Conservation (phyloP, 2,797 vertebrate genomes). For the Dermochelys coriacea region DNA sequence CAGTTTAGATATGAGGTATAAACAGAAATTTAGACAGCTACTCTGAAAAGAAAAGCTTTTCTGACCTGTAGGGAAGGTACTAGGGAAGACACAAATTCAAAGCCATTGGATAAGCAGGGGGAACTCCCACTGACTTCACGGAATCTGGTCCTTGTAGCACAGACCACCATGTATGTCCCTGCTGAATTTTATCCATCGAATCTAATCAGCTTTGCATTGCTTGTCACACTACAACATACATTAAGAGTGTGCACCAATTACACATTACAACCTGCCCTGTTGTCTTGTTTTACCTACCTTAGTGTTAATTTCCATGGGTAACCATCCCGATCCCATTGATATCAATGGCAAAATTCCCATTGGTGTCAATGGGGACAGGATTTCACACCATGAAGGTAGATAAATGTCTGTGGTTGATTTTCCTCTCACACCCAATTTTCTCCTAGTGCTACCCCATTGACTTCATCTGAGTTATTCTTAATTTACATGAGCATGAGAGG, state of each 20-base stretch:
- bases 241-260: neutral
- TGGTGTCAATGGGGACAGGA: neutral
- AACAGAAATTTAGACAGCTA: neutral
- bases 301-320: neutral
- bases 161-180: neutral
- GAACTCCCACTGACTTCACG: neutral
- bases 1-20: neutral
- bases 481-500: neutral
- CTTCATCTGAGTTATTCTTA: neutral
- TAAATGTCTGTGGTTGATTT: neutral
- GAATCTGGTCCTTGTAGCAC: neutral
- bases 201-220: neutral
- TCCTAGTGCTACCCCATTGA: neutral
- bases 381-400: neutral
- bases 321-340: neutral
- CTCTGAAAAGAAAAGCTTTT: neutral
- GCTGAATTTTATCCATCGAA: neutral
- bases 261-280: neutral
- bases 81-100: neutral
- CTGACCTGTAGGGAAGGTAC: neutral
- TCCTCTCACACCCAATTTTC: neutral
- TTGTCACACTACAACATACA: neutral
- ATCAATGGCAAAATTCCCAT: neutral
- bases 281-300: fast-evolving
- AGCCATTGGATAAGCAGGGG: neutral